These are phyloP conservation scores for Motacilla tschutschensis DNA, from an alignment of 2,113 vertebrate species.

Conservation along the genomic window DNA sequence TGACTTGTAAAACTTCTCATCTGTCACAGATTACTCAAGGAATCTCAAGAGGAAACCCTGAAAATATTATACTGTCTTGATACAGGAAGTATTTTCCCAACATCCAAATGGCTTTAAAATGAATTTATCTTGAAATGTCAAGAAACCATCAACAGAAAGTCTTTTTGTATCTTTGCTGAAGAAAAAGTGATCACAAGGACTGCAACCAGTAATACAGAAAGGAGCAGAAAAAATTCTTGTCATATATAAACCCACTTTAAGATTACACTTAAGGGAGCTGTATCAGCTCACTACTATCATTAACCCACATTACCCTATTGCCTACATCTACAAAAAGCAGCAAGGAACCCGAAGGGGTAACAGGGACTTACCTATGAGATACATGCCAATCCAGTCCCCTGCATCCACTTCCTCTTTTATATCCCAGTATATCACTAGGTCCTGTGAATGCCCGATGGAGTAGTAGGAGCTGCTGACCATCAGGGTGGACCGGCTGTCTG, in stretches of 20 bases:
- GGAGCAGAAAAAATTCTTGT: background rate
- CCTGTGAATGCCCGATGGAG: conserved; percentile 87
- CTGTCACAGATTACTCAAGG: conserved; percentile 6
- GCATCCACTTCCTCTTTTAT: conserved; percentile 97
- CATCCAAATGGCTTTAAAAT: background rate
- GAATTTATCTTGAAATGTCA: background rate
- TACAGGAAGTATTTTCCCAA: background rate
- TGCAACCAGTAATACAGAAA: background rate
- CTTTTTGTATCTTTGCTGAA: background rate
- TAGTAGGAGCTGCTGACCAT: conserved; percentile 91
- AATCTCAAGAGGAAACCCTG: background rate
- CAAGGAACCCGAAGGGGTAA: background rate
- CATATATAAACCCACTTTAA: background rate
- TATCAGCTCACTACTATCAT: background rate
- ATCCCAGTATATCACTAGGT: conserved; percentile 93
- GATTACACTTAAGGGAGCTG: background rate
- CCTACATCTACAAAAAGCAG: background rate
- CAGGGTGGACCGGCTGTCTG: conserved; percentile 90
- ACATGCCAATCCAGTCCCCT: conserved; percentile 98
- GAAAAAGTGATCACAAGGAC: background rate
- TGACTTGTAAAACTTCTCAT: conserved; percentile 29
- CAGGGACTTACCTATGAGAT: conserved; percentile 85
- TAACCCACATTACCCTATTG: background rate
- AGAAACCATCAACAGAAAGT: background rate
- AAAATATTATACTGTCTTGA: background rate